Conservation (phyloP, 2,113 vertebrate species). For the Corydoras sp. region DNA sequence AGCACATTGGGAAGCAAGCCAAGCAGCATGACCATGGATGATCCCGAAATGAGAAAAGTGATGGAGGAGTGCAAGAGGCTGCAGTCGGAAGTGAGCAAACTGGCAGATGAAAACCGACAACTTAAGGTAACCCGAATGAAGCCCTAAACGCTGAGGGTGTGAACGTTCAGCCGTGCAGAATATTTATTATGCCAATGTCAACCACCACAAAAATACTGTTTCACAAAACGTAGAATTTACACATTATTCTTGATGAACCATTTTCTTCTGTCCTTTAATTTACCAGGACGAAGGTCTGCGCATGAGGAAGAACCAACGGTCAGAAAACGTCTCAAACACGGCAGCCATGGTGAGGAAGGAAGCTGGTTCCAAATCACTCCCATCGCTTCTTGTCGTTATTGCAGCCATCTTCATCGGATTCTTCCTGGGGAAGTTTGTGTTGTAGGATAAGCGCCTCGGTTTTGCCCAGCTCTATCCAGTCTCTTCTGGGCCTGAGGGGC, state of each 20-base stretch:
- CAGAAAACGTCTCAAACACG: conserved; percentile 72
- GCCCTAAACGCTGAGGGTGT: not conserved
- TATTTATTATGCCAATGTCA: conserved; percentile 22
- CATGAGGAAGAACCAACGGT: conserved; percentile 75
- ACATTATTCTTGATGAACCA: too few relatives aligned
- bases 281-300: conserved; percentile 77
- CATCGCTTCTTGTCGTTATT: conserved; percentile 84
- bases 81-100: conserved; percentile 75
- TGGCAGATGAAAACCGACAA: conserved; percentile 79
- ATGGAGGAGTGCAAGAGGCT: conserved; percentile 85
- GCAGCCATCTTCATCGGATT: conserved; percentile 90
- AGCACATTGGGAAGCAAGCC: conserved; percentile 69
- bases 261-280: not conserved
- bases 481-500: conserved; percentile 27
- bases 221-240: not conserved
- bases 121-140: conserved; percentile 66
- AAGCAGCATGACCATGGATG: conserved; percentile 72
- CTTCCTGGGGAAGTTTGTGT: conserved; percentile 90
- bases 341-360: conserved; percentile 70
- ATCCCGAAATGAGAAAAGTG: conserved; percentile 77
- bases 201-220: not conserved
- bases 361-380: conserved; percentile 75
- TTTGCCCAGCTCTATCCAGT: conserved; percentile 30
- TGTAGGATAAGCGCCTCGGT: conserved; percentile 60
- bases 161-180: not conserved